Conservation (phyloP, 1,140 invertebrate species). For the Drosophila arizonae region DNA sequence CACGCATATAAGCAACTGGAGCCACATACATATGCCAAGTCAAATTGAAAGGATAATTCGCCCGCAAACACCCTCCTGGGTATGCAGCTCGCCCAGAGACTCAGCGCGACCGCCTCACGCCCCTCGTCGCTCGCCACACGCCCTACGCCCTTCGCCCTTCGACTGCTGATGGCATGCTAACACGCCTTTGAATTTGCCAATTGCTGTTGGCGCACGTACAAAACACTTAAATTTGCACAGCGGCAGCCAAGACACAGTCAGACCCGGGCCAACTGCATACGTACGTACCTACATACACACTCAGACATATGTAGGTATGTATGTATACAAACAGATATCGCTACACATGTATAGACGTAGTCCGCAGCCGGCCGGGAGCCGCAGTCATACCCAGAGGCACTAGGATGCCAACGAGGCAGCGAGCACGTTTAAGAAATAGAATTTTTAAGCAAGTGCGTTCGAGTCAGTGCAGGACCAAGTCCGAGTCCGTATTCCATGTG, state of each 20-base stretch:
- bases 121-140: conserved; percentile 14
- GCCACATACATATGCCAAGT: conserved; percentile 81
- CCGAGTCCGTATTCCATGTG: conserved; percentile 26
- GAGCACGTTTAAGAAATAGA: conserved; percentile 78
- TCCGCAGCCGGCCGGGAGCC: conserved; percentile 36
- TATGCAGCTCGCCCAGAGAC: conserved; percentile 40
- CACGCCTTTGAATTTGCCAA: conserved; percentile 82
- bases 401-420: conserved; percentile 50
- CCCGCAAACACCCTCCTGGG: conserved; percentile 82
- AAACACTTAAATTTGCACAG: conserved; percentile 82
- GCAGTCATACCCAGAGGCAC: conserved; percentile 45
- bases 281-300: conserved; percentile 15
- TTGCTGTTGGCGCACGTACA: conserved; percentile 82
- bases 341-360: conserved; percentile 23
- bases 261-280: conserved; percentile 25
- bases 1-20: not conserved
- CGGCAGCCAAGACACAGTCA: conserved; percentile 58
- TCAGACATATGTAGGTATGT: not conserved
- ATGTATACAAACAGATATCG: conserved; percentile 10
- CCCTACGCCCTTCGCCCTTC: not conserved
- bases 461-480: conserved; percentile 32
- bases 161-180: conserved; percentile 57
- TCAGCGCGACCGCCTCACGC: conserved; percentile 27
- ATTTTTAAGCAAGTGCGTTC: conserved; percentile 75
- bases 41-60: conserved; percentile 83